A percentile compares a stretch with the other conserved stretches of the same genome.
These are phyloP conservation scores for Acanthiza pusilla DNA, from an alignment of 2,797 vertebrate species.

Conservation along the genomic window DNA sequence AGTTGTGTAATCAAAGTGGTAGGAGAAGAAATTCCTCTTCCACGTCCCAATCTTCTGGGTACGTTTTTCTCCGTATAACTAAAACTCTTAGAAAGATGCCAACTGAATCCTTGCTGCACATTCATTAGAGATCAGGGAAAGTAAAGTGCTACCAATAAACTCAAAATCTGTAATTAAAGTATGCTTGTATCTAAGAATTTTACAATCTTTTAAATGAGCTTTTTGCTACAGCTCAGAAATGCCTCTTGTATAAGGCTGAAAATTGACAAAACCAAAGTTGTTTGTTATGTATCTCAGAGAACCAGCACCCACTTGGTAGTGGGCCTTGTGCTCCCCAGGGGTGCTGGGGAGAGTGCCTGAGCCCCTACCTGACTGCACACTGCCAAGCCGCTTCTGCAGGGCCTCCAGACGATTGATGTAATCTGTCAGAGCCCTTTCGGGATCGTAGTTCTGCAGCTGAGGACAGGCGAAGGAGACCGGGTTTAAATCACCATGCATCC, in stretches of 20 bases:
- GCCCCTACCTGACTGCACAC: constrained; percentile 85
- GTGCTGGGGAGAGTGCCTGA: rapidly evolving
- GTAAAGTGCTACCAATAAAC: not conserved
- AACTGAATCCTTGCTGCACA: not conserved
- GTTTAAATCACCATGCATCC: constrained; percentile 71
- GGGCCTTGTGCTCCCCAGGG: not conserved
- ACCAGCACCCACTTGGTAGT: rapidly evolving
- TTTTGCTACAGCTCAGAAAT: not conserved
- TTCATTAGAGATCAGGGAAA: not conserved
- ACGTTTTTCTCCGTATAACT: not conserved
- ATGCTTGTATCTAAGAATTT: not conserved
- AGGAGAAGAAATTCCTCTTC: not conserved
- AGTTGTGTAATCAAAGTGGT: not conserved
- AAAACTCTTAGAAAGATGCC: not conserved
- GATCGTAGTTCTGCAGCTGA: constrained; percentile 95
- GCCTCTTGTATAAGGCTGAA: not conserved
- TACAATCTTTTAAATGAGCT: not conserved
- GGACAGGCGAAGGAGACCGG: constrained; percentile 81
- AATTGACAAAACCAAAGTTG: not conserved
- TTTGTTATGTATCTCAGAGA: rapidly evolving
- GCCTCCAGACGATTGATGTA: constrained; percentile 94
- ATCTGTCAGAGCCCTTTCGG: constrained; percentile 92
- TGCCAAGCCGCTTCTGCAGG: constrained; percentile 90
- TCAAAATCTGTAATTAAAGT: not conserved
- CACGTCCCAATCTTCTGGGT: not conserved